phyloP scores from a whole-genome alignment of 2,113 vertebrate species.

The Lontra canadensis region DNA sequence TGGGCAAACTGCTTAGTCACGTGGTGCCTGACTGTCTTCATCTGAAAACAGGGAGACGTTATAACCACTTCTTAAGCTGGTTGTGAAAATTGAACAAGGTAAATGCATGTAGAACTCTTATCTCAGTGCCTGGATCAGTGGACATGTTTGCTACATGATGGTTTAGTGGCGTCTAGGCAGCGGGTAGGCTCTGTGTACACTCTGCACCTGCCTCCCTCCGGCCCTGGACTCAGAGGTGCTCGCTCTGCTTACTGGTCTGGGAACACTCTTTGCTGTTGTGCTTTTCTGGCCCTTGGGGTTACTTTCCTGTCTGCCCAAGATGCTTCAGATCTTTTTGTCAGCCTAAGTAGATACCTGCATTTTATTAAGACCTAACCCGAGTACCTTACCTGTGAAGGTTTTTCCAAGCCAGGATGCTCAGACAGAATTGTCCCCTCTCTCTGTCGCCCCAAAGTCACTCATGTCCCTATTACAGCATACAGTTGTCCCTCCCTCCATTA shows the following conservation, averaged over 20 bases:
- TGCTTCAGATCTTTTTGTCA: neutral
- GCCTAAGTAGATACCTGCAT: neutral
- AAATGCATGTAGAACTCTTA: neutral
- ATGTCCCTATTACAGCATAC: neutral
- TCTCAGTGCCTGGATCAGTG: neutral
- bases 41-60: neutral
- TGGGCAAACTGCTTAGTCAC: neutral
- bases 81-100: slow-evolving; percentile 4
- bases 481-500: neutral
- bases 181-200: neutral
- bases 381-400: neutral
- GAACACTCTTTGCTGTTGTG: neutral
- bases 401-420: neutral
- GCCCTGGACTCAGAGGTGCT: neutral
- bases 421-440: neutral
- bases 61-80: neutral
- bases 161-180: neutral
- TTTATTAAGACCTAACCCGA: neutral
- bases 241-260: neutral
- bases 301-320: neutral
- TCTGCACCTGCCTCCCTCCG: neutral
- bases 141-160: neutral
- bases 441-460: neutral
- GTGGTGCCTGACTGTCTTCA: neutral
- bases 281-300: neutral